These are phyloP conservation scores for Muntiacus reevesi DNA, from an alignment of 2,113 vertebrate genomes.

Conservation along the genomic window DNA sequence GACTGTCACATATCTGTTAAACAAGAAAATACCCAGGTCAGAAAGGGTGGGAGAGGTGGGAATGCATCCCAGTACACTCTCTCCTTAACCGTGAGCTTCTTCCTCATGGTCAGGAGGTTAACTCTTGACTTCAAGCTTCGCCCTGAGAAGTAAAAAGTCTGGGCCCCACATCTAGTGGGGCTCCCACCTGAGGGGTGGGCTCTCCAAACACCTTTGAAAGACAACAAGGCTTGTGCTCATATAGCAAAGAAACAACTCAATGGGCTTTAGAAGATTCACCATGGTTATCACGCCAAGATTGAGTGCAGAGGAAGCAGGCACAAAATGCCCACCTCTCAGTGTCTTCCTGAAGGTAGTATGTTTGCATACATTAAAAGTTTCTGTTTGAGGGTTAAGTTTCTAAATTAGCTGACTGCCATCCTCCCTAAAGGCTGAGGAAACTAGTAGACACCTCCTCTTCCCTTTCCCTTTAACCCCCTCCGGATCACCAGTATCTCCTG, in stretches of 20 bases:
- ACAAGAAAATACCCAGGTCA: background rate
- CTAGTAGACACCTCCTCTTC: background rate
- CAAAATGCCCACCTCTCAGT: background rate
- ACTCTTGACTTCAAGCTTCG: background rate
- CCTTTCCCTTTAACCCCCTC: background rate
- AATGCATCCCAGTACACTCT: background rate
- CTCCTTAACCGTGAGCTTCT: background rate
- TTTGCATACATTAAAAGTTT: background rate
- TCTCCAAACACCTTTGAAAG: background rate
- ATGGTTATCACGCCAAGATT: background rate
- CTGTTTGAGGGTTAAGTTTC: background rate
- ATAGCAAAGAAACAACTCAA: background rate
- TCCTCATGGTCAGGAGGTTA: background rate
- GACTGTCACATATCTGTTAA: background rate
- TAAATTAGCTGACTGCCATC: background rate
- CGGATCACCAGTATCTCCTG: background rate
- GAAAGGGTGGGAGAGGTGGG: background rate
- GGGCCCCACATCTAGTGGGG: background rate
- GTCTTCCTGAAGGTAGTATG: background rate
- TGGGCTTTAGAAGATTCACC: background rate
- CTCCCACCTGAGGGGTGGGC: background rate
- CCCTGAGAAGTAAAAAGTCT: background rate
- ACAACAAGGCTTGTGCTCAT: background rate
- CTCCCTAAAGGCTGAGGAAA: background rate
- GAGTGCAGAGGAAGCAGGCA: background rate